Base-by-base conservation (phyloP, 2,888 invertebrate genomes). In the Caenorhabditis sp. region DNA sequence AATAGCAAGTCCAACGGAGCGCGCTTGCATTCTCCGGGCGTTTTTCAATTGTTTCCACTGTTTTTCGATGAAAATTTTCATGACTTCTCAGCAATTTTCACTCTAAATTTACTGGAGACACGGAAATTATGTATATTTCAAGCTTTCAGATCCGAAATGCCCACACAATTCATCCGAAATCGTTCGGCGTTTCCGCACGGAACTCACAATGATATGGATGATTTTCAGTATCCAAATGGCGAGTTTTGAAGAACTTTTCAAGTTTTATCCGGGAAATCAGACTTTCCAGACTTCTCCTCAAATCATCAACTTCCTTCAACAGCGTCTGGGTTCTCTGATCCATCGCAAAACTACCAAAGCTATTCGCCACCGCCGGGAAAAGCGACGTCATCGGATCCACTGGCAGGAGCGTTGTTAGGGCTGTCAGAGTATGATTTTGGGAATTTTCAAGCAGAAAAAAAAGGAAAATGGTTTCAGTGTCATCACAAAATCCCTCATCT, bases 341-440 rank as follows among this genome's bases (percentile, higher is more conserved):
- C 47, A 47, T 10, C 49, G 8, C 72, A 66, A 26, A 76, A 56
- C 19, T 70, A 35, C 12, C 75, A 70, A 35, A 76, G 66, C n/a
- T 51, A 69, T 14, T 82, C 82, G 4, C 82, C 82, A 0, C 77
- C 77, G 24, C 35, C 56, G 22, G 82, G 82, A 12, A 82, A 77
- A 68, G 35, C 82, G 16, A 7, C 24, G 22, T 56, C 58, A 1
- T 79, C 35, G 8, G 87, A 87, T n/a, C 87, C 89, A 0, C 63
- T 90, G 63, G 90, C 91, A 6, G 85, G 86, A 1, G 84, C 85
- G 0, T 59, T 89, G 0, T 61, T 90, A 22, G 88, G 87, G 6
- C 66, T 87, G 16, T 88, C 89, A 24, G 88, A 89, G 89, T 89
- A 59, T 72, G 77, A 41, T 10, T 38, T 35, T 35, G 31, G 8